These are phyloP conservation scores for Macrosoma leucophasiata DNA, from an alignment of 2,888 invertebrate species.

Conservation along the genomic window DNA sequence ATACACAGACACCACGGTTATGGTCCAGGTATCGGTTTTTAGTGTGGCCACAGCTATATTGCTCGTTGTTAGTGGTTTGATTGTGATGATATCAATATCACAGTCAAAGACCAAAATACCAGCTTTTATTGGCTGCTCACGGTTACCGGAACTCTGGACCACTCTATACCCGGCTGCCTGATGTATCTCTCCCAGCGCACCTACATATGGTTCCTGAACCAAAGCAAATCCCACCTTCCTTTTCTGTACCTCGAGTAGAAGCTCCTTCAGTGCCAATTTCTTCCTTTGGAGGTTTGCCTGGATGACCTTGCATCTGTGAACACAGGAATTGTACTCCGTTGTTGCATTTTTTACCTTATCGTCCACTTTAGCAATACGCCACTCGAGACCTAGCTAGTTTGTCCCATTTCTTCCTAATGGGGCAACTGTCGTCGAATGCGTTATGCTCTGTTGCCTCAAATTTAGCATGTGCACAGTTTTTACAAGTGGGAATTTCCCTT, in stretches of 20 bases:
- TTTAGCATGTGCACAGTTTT: conserved; percentile 11
- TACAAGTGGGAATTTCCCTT: conserved; percentile 7
- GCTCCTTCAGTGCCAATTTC: conserved; percentile 7
- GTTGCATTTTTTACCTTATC: no score
- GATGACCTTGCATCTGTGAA: neutral
- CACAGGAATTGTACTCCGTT: no score
- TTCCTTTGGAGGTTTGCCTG: conserved; percentile 11
- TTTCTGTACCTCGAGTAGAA: conserved; percentile 3
- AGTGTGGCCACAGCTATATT: conserved; percentile 5
- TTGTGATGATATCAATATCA: neutral
- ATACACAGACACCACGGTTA: conserved; percentile 5
- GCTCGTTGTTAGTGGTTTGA: conserved; percentile 3
- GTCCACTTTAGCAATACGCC: conserved; percentile 21
- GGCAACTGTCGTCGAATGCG: conserved; percentile 10
- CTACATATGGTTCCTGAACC: neutral
- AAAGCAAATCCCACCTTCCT: neutral
- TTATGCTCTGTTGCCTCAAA: conserved; percentile 7
- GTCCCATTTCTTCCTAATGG: conserved; percentile 15
- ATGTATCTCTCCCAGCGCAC: neutral
- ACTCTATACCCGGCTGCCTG: neutral
- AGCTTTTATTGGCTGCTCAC: neutral
- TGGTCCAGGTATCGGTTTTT: conserved; percentile 1
- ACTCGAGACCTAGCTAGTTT: conserved; percentile 6
- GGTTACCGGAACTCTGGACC: neutral
- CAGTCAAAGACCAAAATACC: conserved; percentile 10